Base-by-base conservation (phyloP, 2,888 invertebrate species). In the Campoplex capitator region DNA sequence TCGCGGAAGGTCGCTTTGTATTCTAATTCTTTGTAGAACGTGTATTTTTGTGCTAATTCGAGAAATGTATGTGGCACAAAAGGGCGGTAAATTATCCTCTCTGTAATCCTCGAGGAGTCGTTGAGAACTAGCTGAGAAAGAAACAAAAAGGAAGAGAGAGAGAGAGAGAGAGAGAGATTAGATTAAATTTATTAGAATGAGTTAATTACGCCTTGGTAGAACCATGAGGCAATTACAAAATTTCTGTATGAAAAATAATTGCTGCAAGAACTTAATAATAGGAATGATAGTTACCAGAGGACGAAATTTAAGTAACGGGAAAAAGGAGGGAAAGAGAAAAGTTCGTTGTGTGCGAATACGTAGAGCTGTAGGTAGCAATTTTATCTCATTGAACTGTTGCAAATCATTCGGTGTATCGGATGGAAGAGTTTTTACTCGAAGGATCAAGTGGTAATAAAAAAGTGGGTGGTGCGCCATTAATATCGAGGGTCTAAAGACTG, bases 91-190 rank as follows among this genome's bases (percentile, higher is more conserved):
- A 78, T 78, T 62, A 54, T 78, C 68, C 42, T 45, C 71, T 9
- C 38, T 35, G 32, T 48, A 89, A 89, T 89, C 88, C 88, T 78
- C 83, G 78, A 84, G 84, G 78, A 87, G 86, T 58, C 81, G 80
- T 54, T 45, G 85, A 83, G 74, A 71, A 74, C 80, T 81, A 32
- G 85, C 68, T 56, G 51, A 71, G 28, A 56, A 62, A 48, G 51
- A 45, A 28, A 75, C 68, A 62, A 28, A 75, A 58, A 45, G n/a
- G 32, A 18, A 32, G 71, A 38, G 32, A 62, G 62, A 62, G 62
- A 54, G 18, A 75, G 62, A 45, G n/a, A 45, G 18, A 32, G 71
- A 38, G 32, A 62, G 62, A 62, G 62, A 62, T 62, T 62, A 62
- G 62, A 62, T 32, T 32, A 32, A 62, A 62, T 62, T 62, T 62